Evolutionary conservation across 2,888 invertebrate species (phyloP).

Genomic region (Venusia cambrica): DNA sequence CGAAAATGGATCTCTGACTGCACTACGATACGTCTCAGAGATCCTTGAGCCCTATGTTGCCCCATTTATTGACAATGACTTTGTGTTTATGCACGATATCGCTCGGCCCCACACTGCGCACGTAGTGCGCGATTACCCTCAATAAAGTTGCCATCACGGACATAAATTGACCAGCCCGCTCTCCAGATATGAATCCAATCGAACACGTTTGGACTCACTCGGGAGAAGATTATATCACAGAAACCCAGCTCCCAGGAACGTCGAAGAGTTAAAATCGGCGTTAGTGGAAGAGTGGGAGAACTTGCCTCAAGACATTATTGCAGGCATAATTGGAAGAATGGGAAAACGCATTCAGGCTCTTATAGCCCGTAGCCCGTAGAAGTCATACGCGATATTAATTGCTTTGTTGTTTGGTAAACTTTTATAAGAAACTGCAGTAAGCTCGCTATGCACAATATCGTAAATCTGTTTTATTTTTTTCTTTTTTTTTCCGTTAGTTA

Average conservation of each 20-base stretch:
- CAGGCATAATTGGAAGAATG: no score
- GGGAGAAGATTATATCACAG: background rate
- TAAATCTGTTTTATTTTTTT: no score
- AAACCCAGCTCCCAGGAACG: background rate
- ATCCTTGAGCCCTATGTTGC: conserved; percentile 10
- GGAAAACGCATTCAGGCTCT: no score
- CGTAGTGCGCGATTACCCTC: no score
- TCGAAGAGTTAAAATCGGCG: conserved; percentile 1
- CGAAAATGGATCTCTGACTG: conserved; percentile 7
- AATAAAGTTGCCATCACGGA: conserved; percentile 7
- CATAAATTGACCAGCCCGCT: conserved; percentile 1
- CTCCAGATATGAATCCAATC: background rate
- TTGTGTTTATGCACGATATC: conserved; percentile 15
- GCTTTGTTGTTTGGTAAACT: no score
- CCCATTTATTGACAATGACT: conserved; percentile 13
- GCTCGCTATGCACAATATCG: no score
- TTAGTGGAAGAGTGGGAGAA: background rate
- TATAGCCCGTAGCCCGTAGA: no score
- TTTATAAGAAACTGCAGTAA: no score
- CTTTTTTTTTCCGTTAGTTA: no score
- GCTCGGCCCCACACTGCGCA: conserved; percentile 11
- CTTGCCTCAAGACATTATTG: background rate
- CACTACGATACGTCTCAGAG: conserved; percentile 4
- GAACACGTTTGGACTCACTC: conserved; percentile 1
- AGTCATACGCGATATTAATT: no score